phyloP scores from a whole-genome alignment of 2,113 vertebrate genomes.

The Ranitomeya variabilis region DNA sequence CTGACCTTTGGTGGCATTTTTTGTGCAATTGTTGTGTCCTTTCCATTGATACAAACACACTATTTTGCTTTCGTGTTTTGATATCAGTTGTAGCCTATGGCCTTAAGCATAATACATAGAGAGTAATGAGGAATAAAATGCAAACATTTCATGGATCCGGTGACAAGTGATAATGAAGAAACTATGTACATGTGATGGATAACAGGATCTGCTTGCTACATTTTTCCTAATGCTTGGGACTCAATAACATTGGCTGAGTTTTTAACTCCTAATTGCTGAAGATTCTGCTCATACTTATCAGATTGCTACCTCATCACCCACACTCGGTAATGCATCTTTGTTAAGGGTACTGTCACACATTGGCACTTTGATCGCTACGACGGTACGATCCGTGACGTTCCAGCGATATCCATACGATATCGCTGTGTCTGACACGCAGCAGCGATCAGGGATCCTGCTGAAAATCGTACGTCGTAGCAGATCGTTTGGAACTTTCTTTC shows the following conservation, averaged over 20 bases:
- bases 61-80: background rate
- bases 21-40: background rate
- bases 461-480: no score
- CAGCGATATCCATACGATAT: no score
- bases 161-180: background rate
- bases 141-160: background rate
- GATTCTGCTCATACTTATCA: constrained; percentile 12
- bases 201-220: background rate
- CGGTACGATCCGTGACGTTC: no score
- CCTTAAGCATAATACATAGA: background rate
- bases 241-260: background rate
- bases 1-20: background rate
- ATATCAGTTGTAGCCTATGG: background rate
- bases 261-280: constrained; percentile 31
- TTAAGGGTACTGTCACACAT: no score
- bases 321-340: constrained; percentile 15
- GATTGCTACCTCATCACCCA: background rate
- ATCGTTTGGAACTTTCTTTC: no score
- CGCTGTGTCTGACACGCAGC: no score
- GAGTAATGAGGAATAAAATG: background rate
- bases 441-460: no score
- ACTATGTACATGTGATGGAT: constrained; percentile 2
- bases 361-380: no score
- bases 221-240: background rate
- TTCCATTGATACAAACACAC: background rate